These are phyloP conservation scores for Drosophila subobscura DNA, from an alignment of 1,140 invertebrate genomes.

Conservation along the genomic window DNA sequence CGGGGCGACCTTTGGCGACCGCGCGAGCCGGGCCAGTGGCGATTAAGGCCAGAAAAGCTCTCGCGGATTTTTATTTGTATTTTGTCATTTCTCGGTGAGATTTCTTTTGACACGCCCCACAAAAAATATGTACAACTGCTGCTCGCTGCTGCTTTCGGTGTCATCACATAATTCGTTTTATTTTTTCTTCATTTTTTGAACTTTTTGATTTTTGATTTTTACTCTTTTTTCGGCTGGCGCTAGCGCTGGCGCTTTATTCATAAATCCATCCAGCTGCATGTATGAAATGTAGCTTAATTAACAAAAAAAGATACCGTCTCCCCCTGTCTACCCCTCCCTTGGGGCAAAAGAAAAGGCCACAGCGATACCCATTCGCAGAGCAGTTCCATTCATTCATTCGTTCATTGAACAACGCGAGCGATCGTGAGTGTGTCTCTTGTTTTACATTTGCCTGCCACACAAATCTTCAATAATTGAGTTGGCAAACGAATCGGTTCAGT, in stretches of 20 bases:
- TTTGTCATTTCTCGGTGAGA: conserved; percentile 63
- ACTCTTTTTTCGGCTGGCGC: conserved; percentile 19
- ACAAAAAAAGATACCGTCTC: conserved; percentile 52
- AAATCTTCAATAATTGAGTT: conserved; percentile 58
- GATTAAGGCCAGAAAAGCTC: conserved; percentile 56
- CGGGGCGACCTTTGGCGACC: conserved; percentile 44
- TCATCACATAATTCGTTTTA: conserved; percentile 60
- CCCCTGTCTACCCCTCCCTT: too few relatives aligned
- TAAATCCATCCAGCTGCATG: conserved; percentile 65
- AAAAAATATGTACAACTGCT: neutral
- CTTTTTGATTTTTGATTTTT: conserved; percentile 31
- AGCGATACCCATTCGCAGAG: conserved; percentile 52
- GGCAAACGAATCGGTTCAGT: conserved; percentile 41
- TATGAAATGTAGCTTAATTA: conserved; percentile 79
- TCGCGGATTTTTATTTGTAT: conserved; percentile 32
- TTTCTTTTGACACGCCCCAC: conserved; percentile 77
- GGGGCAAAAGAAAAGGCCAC: conserved; percentile 62
- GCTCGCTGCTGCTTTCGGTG: conserved; percentile 55
- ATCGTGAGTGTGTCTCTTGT: conserved; percentile 38
- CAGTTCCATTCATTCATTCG: conserved; percentile 73
- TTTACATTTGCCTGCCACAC: conserved; percentile 46
- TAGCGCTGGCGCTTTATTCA: conserved; percentile 67
- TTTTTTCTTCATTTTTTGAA: conserved; percentile 22
- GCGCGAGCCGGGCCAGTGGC: conserved; percentile 30
- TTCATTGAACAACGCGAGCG: conserved; percentile 43